phyloP scores from a whole-genome alignment of 1,140 invertebrate genomes.

The Drosophila triauraria region DNA sequence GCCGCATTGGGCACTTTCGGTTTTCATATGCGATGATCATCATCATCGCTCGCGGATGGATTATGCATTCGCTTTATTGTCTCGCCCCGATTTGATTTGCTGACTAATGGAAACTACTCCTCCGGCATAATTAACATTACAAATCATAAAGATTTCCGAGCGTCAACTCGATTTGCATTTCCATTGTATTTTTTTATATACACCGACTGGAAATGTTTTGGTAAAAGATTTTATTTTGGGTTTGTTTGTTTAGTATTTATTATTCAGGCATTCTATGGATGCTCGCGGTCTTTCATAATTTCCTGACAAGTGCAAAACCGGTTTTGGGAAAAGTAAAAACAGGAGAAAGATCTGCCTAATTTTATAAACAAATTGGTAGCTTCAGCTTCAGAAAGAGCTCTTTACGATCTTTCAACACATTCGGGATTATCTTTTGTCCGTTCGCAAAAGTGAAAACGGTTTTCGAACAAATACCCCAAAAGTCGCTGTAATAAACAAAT shows the following conservation, averaged over 20 bases:
- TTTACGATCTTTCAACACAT: slow-evolving; percentile 49
- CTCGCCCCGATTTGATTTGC: slow-evolving; percentile 47
- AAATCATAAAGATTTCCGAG: slow-evolving; percentile 71
- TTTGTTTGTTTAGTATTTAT: slow-evolving; percentile 57
- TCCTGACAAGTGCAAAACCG: slow-evolving; percentile 64
- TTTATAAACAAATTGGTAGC: slow-evolving; percentile 49
- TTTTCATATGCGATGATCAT: slow-evolving; percentile 44
- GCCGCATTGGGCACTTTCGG: slow-evolving; percentile 60
- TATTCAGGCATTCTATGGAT: slow-evolving; percentile 69
- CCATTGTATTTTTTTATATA: slow-evolving; percentile 29
- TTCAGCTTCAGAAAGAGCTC: slow-evolving; percentile 8
- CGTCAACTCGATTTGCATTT: slow-evolving; percentile 63
- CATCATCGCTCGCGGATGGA: slow-evolving; percentile 8
- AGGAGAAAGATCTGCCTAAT: slow-evolving; percentile 32
- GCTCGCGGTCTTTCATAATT: slow-evolving; percentile 65
- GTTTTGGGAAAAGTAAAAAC: slow-evolving; percentile 46
- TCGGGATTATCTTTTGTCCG: slow-evolving; percentile 46
- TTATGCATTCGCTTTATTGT: slow-evolving; percentile 66
- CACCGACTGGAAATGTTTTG: slow-evolving; percentile 17
- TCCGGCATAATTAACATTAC: slow-evolving; percentile 74
- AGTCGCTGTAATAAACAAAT: slow-evolving; percentile 39
- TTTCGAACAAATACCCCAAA: slow-evolving; percentile 35
- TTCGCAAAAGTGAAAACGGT: slow-evolving; percentile 74
- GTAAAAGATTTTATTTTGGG: slow-evolving; percentile 45
- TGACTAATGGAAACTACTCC: slow-evolving; percentile 65